Percentiles rank a stretch among this genome's conserved stretches.
Conservation (phyloP, 2,888 invertebrate genomes). For the Tethea ocularis region DNA sequence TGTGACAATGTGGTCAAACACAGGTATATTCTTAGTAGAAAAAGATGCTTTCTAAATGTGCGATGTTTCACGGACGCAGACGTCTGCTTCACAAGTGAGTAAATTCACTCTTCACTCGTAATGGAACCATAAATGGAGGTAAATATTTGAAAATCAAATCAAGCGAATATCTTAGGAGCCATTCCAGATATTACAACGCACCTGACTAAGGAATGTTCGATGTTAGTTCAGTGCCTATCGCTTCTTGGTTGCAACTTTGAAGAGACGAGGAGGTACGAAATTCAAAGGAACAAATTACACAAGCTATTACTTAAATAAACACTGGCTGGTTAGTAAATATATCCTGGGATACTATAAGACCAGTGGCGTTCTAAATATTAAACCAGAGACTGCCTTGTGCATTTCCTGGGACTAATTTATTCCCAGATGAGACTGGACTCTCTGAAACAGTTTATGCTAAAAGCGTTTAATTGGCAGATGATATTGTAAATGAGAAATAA, state of each 20-base stretch:
- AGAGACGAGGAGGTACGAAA: neutral
- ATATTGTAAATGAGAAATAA: neutral
- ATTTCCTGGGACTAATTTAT: neutral
- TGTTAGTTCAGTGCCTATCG: neutral
- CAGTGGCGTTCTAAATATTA: neutral
- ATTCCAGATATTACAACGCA: conserved; percentile 5
- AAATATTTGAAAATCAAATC: neutral
- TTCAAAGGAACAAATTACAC: neutral
- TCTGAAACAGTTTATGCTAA: neutral
- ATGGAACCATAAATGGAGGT: neutral
- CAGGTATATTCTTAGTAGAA: too few species aligned
- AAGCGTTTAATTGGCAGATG: neutral
- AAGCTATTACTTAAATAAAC: neutral
- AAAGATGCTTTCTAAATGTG: too few species aligned
- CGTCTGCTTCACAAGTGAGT: too few species aligned
- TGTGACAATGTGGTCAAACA: too few species aligned
- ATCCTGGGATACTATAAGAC: neutral
- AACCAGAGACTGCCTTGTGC: neutral
- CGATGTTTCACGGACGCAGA: too few species aligned
- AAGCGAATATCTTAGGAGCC: neutral
- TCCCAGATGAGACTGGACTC: neutral
- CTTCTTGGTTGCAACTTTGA: conserved; percentile 8
- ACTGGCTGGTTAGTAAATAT: neutral
- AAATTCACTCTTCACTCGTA: too few species aligned
- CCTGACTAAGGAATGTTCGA: neutral